A percentile compares a stretch with the other conserved stretches of the same genome.
phyloP scores from a whole-genome alignment of 2,888 invertebrate genomes.

The Sympetrum striolatum region DNA sequence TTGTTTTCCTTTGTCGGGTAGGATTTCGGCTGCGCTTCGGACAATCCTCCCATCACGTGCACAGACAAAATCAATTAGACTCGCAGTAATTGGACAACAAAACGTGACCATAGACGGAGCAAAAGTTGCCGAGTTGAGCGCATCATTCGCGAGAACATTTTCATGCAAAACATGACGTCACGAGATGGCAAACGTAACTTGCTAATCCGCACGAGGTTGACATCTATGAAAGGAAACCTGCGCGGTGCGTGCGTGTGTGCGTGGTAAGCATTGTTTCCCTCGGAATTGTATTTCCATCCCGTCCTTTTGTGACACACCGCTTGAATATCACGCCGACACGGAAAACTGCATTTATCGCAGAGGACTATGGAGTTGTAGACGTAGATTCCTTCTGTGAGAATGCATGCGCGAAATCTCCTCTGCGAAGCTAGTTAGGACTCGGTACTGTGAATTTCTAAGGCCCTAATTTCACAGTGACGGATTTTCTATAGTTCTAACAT shows the following conservation, averaged over 20 bases:
- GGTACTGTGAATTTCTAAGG: no score
- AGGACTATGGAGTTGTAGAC: neutral
- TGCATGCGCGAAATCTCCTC: neutral
- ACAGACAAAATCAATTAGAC: no score
- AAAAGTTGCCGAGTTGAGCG: neutral
- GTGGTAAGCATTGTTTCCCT: neutral
- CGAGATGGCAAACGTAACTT: neutral
- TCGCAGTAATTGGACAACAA: neutral
- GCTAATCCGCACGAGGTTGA: neutral
- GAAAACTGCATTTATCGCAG: neutral
- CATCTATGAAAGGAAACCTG: neutral
- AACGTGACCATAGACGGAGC: neutral
- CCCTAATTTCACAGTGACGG: no score
- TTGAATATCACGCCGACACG: neutral
- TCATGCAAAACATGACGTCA: neutral
- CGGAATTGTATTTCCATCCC: neutral
- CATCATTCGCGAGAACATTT: neutral
- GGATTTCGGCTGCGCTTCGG: no score
- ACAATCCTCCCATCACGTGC: no score
- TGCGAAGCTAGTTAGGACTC: no score
- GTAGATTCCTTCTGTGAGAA: neutral
- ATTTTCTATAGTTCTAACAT: no score
- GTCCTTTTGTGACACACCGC: neutral
- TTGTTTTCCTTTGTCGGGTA: no score
- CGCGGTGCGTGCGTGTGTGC: neutral